These are phyloP conservation scores for Melanerpes aurifrons DNA, from an alignment of 2,113 vertebrate species.

Conservation along the genomic window DNA sequence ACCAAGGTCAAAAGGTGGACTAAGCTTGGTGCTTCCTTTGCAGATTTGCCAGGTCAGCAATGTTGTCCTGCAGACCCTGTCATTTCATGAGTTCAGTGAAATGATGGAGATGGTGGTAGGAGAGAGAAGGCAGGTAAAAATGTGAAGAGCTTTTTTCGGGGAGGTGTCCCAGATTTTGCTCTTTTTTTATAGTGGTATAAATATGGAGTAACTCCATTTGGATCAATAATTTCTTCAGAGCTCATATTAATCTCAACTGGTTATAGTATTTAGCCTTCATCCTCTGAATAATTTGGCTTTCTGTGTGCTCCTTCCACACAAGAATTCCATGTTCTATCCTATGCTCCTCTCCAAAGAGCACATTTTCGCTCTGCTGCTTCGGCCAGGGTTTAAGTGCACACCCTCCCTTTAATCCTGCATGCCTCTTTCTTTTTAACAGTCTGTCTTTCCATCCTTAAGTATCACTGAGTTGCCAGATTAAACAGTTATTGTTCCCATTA, in stretches of 20 bases:
- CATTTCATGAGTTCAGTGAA: not conserved
- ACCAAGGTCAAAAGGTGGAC: not conserved
- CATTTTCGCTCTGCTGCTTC: not conserved
- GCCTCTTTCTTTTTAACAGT: not conserved
- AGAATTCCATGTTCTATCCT: not conserved
- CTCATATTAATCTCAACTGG: not conserved
- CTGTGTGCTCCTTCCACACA: not conserved
- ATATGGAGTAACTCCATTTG: not conserved
- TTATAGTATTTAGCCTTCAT: not conserved
- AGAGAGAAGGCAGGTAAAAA: not conserved
- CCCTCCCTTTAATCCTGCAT: not conserved
- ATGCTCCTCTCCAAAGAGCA: not conserved
- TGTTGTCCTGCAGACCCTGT: not conserved
- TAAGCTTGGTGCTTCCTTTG: not conserved
- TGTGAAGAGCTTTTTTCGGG: not conserved
- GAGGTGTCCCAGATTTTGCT: not conserved
- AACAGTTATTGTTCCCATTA: slow-evolving; percentile 55
- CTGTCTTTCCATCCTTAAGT: slow-evolving; percentile 39
- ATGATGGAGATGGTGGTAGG: not conserved
- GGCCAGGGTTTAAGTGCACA: not conserved
- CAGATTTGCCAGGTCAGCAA: not conserved
- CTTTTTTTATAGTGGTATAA: not conserved
- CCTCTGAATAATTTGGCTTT: not conserved
- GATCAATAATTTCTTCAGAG: not conserved
- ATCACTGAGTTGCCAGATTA: slow-evolving; percentile 50